phyloP scores from a whole-genome alignment of 2,113 vertebrate genomes.

The Dinomys branickii region DNA sequence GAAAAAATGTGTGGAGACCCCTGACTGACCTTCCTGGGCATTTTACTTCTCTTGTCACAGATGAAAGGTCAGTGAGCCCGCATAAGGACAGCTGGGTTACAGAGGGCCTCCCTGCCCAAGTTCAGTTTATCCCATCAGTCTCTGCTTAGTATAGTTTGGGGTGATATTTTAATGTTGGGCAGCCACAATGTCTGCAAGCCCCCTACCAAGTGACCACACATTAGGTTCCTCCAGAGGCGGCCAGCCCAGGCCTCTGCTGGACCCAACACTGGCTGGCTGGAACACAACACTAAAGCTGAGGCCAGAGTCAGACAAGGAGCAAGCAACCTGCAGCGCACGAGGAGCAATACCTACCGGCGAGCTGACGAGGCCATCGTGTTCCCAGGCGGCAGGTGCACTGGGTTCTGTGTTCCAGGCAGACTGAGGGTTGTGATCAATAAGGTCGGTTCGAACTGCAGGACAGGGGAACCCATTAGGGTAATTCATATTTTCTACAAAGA shows the following conservation, averaged over 20 bases:
- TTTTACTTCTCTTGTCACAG: background rate
- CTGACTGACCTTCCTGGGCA: background rate
- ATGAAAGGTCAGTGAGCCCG: background rate
- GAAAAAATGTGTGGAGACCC: background rate
- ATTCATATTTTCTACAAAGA: slow-evolving; percentile 88
- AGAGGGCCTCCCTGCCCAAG: background rate
- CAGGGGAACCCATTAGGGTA: slow-evolving; percentile 86
- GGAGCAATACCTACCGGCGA: slow-evolving; percentile 83
- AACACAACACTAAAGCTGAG: background rate
- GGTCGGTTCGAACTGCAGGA: slow-evolving; percentile 84
- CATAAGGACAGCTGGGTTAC: background rate
- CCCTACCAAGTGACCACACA: rapidly evolving
- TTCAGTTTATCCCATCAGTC: background rate
- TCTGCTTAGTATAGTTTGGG: background rate
- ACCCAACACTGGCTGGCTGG: background rate
- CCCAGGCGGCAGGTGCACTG: slow-evolving; percentile 86
- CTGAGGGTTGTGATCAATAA: slow-evolving; percentile 84
- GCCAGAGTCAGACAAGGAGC: too few relatives aligned
- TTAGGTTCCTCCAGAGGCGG: too few relatives aligned
- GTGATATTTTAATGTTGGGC: rapidly evolving
- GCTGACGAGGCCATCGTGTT: slow-evolving; percentile 83
- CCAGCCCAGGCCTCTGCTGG: background rate
- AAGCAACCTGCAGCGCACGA: rapidly evolving
- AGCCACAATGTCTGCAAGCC: background rate
- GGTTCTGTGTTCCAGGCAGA: slow-evolving; percentile 85